Percentiles rank a stretch among this genome's conserved stretches.
Evolutionary conservation across 2,888 invertebrate genomes (phyloP).

Genomic region (Eupeodes latifasciatus): DNA sequence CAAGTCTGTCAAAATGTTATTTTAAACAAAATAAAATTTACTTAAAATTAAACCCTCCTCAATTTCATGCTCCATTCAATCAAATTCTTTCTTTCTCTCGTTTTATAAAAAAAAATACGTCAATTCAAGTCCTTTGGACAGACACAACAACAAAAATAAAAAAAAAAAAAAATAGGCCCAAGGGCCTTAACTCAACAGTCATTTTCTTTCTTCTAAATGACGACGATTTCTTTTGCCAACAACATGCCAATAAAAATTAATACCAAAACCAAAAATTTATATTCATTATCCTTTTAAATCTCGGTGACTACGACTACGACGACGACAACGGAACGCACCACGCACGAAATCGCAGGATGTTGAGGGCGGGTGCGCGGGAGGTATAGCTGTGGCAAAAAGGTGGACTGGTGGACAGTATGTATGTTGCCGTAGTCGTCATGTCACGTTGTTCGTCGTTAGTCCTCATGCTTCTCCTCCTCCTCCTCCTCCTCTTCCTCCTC

Average conservation of each 20-base stretch:
- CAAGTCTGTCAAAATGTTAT: constrained; percentile 58
- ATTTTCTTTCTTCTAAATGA: constrained; percentile 11
- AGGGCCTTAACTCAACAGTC: constrained; percentile 11
- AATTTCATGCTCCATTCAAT: constrained; percentile 59
- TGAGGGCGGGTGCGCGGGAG: no score
- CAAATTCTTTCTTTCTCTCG: constrained; percentile 15
- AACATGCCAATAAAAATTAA: constrained; percentile 72
- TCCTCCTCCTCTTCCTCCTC: no score
- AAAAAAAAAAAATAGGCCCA: constrained; percentile 25
- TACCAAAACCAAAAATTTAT: constrained; percentile 70
- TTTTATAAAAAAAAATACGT: not conserved
- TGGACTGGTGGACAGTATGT: not conserved
- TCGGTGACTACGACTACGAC: not conserved
- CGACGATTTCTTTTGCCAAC: constrained; percentile 42
- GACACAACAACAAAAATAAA: not conserved
- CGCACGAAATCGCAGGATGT: no score
- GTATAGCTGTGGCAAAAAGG: not conserved
- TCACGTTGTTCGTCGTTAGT: not conserved
- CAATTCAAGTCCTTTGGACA: constrained; percentile 2
- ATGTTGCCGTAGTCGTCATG: not conserved
- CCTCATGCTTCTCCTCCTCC: constrained; percentile 1
- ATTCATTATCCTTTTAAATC: constrained; percentile 73
- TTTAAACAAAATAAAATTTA: constrained; percentile 43
- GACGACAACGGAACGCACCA: no score
- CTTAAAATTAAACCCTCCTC: constrained; percentile 33